Evolutionary conservation across 2,888 invertebrate species (phyloP).

Genomic region (Brachyptera risi): DNA sequence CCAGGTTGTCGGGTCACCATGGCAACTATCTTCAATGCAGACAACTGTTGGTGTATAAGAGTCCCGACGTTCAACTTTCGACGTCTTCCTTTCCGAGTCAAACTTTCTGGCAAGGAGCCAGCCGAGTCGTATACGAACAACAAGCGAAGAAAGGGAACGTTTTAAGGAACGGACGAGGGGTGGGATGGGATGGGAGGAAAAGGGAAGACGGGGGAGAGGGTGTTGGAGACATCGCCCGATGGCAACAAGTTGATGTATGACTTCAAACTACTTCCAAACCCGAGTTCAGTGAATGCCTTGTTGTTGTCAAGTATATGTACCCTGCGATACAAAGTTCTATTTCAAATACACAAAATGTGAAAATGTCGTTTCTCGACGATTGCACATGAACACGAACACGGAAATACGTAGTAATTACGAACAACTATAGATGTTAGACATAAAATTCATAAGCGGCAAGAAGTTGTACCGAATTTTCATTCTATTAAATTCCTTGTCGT

Average conservation of each 20-base stretch:
- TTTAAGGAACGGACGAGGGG: background rate
- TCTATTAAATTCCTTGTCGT: too few species aligned
- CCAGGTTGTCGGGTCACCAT: constrained; percentile 18
- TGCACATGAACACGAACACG: too few species aligned
- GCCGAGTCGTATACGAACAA: background rate
- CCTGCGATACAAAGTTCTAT: background rate
- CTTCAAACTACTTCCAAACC: background rate
- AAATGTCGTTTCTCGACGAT: too few species aligned
- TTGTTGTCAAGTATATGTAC: background rate
- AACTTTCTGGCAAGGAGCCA: background rate
- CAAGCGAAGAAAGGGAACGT: background rate
- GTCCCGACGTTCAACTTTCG: background rate
- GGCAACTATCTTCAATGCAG: constrained; percentile 1
- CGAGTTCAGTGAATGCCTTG: background rate
- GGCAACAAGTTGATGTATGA: constrained; percentile 22
- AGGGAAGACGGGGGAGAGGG: background rate
- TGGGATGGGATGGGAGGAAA: background rate
- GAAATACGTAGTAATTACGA: too few species aligned
- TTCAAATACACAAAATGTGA: too few species aligned
- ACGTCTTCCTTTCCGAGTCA: background rate
- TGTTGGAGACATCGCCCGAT: constrained; percentile 7
- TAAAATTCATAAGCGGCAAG: too few species aligned
- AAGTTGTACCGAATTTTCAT: too few species aligned
- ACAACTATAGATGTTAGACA: too few species aligned
- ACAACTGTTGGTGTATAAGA: constrained; percentile 14